Evolutionary conservation across 2,113 vertebrate genomes (phyloP), one percentile per base, ranked within the genome.

Genomic region (Rhinopomastus cyanomelas): DNA sequence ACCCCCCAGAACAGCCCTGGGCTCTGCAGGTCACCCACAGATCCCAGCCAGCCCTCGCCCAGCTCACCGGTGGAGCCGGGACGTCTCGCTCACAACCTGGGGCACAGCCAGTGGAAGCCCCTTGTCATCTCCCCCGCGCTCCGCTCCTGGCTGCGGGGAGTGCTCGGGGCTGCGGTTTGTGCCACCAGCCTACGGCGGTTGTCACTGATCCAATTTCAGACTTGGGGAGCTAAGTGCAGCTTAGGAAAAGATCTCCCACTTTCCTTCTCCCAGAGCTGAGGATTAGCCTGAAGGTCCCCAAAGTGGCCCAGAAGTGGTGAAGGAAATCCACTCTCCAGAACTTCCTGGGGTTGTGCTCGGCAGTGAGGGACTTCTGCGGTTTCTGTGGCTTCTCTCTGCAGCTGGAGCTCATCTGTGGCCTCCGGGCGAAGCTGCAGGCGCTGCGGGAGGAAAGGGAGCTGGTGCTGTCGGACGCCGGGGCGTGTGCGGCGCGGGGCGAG

Each of bases 391-490:
- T 6, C 4, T 42, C n/a, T 20, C 42, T 18, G n/a, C 95, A 98
- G 98, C 89, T 89, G 81, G 97, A 98, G 85, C 95, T 99, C 26
- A 95, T 98, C 34, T 85, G 74, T 13, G 80, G 67, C 17, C 97
- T 99, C 6, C 94, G 96, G 16, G 82, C 85, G 42, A 97, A 87
- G 44, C 97, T 99, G 81, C 89, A 26, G 44, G 82, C 29, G 0
- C 96, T 99, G 59, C 95, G 97, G 49, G 94, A 94, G 4, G 94
- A 95, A 4, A 97, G 96, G 44, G 94, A 95, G 12, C 69, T 81
- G 6, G 85, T 99, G 27, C 97, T 96, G 51, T 25, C 11, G 0
- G 97, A 97, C 29, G 87, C 95, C 36, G 61, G 83, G 90, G 96
- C 91, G 16, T 98, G 98, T 13, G 44, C 56, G 1, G 46, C 13